A percentile compares a stretch with the other conserved stretches of the same genome.
phyloP scores from a whole-genome alignment of 2,888 invertebrate species.

The Ornithoptera alexandrae region DNA sequence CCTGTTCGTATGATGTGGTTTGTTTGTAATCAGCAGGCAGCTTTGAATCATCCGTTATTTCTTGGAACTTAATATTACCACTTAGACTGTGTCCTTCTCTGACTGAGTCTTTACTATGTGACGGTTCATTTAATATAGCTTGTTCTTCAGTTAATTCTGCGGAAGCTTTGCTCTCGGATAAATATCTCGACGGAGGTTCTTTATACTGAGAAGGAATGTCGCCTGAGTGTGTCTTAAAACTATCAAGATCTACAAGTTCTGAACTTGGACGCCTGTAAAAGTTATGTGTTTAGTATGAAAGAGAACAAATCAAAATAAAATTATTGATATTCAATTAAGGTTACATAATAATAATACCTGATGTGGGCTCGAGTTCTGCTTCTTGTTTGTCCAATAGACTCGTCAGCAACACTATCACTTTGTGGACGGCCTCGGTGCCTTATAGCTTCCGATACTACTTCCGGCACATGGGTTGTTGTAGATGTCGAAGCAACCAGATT shows the following conservation, averaged over 20 bases:
- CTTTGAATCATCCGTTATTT: slow-evolving; percentile 68
- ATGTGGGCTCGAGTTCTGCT: slow-evolving; percentile 82
- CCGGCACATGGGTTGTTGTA: slow-evolving; percentile 70
- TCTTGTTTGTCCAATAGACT: slow-evolving; percentile 72
- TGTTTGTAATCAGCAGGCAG: slow-evolving; percentile 64
- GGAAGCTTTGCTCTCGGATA: slow-evolving; percentile 70
- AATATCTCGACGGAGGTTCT: slow-evolving; percentile 68
- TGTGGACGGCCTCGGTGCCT: slow-evolving; percentile 66
- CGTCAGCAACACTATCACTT: slow-evolving; percentile 70
- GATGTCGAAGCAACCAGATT: slow-evolving; percentile 66
- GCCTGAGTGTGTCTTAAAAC: slow-evolving; percentile 87
- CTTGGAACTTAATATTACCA: slow-evolving; percentile 62
- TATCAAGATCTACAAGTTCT: slow-evolving; percentile 89
- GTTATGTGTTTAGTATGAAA: background rate
- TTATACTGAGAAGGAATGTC: slow-evolving; percentile 78
- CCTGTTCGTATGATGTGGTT: slow-evolving; percentile 66
- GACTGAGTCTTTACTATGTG: slow-evolving; percentile 56
- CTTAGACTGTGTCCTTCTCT: slow-evolving; percentile 68
- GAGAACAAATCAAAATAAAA: background rate
- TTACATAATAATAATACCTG: slow-evolving; percentile 50
- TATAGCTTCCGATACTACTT: slow-evolving; percentile 68
- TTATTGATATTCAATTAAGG: background rate
- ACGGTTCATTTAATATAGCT: slow-evolving; percentile 49
- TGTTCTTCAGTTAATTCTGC: slow-evolving; percentile 79
- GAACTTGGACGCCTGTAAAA: slow-evolving; percentile 84